A percentile compares a stretch with the other conserved stretches of the same genome.
Conservation (phyloP, 2,113 vertebrate genomes). For the Microtus richardsoni region DNA sequence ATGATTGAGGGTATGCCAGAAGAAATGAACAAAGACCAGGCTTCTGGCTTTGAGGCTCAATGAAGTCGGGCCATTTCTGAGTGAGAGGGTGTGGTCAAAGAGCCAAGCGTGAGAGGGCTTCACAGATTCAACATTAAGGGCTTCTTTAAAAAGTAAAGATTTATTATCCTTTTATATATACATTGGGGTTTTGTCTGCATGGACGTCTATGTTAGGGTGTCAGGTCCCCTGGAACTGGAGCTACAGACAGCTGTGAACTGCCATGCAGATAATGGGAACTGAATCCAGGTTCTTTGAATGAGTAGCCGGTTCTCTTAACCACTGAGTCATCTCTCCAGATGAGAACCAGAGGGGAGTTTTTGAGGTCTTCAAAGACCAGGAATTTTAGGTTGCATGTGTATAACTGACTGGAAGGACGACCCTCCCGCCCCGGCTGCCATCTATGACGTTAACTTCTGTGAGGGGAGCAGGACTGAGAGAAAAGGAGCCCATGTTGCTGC, state of each 20-base stretch:
- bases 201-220: background rate
- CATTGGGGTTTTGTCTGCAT: background rate
- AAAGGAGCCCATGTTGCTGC: no score
- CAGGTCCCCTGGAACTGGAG: background rate
- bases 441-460: background rate
- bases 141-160: background rate
- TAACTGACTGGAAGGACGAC: background rate
- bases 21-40: background rate
- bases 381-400: background rate
- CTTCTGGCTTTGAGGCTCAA: background rate
- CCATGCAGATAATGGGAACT: background rate
- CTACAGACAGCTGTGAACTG: background rate
- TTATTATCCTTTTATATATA: no score
- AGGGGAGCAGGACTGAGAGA: background rate
- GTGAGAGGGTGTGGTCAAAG: background rate
- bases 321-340: background rate
- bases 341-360: background rate
- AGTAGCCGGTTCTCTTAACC: background rate
- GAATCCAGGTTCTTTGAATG: background rate
- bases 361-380: background rate
- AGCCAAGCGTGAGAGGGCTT: background rate
- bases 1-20: background rate
- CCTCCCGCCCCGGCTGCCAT: accelerated
- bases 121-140: background rate
- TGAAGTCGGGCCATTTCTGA: background rate